A percentile compares a stretch with the other conserved stretches of the same genome.
phyloP scores from a whole-genome alignment of 2,888 invertebrate genomes.

The Plutella xylostella region DNA sequence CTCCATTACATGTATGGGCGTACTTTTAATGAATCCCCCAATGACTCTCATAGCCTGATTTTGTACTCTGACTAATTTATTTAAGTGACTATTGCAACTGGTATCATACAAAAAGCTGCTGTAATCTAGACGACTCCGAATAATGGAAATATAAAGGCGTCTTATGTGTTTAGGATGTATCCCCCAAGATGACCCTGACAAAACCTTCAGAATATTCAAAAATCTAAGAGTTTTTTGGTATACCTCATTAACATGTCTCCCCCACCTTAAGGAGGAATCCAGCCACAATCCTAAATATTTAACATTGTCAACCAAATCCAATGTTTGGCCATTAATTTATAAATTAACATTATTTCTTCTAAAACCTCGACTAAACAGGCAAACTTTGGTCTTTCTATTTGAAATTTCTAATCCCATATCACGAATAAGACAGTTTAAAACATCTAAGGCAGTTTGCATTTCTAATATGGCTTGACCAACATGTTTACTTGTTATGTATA shows the following conservation, averaged over 20 bases:
- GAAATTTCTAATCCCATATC: neutral
- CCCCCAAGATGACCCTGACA: slow-evolving; percentile 5
- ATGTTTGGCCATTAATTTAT: neutral
- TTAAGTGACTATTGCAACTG: neutral
- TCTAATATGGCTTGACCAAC: neutral
- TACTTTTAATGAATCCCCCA: slow-evolving; percentile 7
- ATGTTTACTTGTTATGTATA: neutral
- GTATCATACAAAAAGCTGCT: slow-evolving; percentile 2
- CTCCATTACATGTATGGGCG: slow-evolving; percentile 10
- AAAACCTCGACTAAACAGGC: neutral
- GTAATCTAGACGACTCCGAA: slow-evolving; percentile 9
- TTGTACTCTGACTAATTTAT: slow-evolving; percentile 7
- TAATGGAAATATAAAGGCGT: slow-evolving; percentile 5
- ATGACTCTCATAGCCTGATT: slow-evolving; percentile 8
- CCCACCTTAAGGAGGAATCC: slow-evolving; percentile 2
- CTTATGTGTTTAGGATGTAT: slow-evolving; percentile 7
- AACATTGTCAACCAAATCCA: neutral
- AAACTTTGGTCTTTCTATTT: neutral
- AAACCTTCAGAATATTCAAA: slow-evolving; percentile 5
- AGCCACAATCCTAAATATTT: slow-evolving; percentile 8
- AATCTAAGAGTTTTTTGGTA: neutral
- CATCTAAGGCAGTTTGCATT: neutral
- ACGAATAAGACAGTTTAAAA: neutral
- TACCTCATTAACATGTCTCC: slow-evolving; percentile 3
- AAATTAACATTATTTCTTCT: neutral